Evolutionary conservation across 2,888 invertebrate species (phyloP), one percentile per base, ranked within the genome.

Genomic region (Endotricha flammealis): DNA sequence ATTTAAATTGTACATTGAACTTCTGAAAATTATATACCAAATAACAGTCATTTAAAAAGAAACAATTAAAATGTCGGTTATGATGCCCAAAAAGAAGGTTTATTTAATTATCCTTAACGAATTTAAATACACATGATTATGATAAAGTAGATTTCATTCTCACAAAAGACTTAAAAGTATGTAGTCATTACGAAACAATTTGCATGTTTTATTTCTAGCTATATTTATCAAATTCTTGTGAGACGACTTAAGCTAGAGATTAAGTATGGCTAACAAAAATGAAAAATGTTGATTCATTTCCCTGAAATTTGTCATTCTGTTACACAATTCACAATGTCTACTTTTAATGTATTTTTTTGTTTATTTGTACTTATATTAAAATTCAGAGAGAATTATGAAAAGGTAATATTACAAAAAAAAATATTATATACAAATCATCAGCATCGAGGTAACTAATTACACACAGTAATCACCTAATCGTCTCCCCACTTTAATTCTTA

Each of bases 191-290:
- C 5, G 12, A 12, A 27, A 27, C 27, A 10, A 20, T 20, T 8
- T 8, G 8, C 6, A 37, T 41, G 41, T 38, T 44, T 42, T 37
- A 44, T 31, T 38, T 44, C 39, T 37, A 44, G 28, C 20, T 20
- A 8, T 16, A 16, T 16, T 16, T 20, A 20, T 8, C 20, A 20
- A 4, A 20, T 8, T 6, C 8, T 20, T 20, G 20, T 20, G 20
- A n/a, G 16, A 20, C 6, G 6, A 20, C 20, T 20, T 20, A 20
- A 20, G 2, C 20, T 4, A 20, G 20, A 20, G 20, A 20, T 20
- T 20, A 20, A 20, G 6, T 13, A 8, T 25, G 16, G 27, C 12
- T n/a, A 27, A 5, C 20, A 12, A 25, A 47, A 47, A 41, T 46
- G 36, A 41, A 38, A 36, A 36, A 36, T 29, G 29, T 25, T 34